Evolutionary conservation across 2,113 vertebrate species (phyloP).

Genomic region (Pomatostomus ruficeps): DNA sequence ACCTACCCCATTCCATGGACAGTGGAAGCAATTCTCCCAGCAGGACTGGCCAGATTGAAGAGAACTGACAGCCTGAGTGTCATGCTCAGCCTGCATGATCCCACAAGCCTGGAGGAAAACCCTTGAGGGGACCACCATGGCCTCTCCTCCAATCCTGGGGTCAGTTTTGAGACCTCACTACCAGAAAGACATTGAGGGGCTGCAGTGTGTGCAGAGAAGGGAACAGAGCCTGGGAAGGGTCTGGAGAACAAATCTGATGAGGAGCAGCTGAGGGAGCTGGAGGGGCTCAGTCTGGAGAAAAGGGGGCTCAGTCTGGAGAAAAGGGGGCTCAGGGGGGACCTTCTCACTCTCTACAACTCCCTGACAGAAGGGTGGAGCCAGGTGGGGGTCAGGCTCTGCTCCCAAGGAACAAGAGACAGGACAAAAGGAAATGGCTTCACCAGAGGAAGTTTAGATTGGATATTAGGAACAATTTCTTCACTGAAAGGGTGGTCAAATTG

Average conservation of each 20-base stretch:
- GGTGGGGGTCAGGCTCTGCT: neutral
- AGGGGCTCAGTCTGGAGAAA: neutral
- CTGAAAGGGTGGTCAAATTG: neutral
- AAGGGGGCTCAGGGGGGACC: neutral
- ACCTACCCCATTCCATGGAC: neutral
- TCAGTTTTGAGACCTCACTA: neutral
- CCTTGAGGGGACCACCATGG: neutral
- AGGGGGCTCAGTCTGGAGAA: neutral
- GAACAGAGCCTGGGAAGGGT: neutral
- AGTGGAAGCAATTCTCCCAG: neutral
- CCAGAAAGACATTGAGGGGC: neutral
- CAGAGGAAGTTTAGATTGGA: neutral
- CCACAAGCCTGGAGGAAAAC: neutral
- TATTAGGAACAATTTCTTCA: neutral
- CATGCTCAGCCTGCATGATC: neutral
- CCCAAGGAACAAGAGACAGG: accelerated
- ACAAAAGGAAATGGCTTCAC: neutral
- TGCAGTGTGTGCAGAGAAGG: neutral
- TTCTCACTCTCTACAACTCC: neutral
- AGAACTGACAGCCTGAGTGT: neutral
- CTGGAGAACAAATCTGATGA: neutral
- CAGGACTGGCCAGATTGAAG: neutral
- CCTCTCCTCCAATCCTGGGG: neutral
- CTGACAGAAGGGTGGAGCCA: neutral
- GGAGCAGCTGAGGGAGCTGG: neutral